Evolutionary conservation across 2,888 invertebrate species (phyloP).

Genomic region (Drosophila kambysellisi): DNA sequence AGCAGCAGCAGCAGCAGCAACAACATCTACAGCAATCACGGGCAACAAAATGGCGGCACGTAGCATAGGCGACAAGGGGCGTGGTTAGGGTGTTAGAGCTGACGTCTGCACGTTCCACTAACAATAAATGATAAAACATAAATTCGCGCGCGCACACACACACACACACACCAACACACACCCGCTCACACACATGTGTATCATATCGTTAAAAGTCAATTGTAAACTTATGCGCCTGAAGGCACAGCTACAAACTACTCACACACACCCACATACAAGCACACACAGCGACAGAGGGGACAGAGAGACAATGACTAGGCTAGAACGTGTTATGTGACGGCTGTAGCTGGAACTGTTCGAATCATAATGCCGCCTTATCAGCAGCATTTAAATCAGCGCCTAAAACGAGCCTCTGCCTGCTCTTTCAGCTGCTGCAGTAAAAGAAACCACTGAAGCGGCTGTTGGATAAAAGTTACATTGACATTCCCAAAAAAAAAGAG

Average conservation of each 20-base stretch:
- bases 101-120: slow-evolving; percentile 74
- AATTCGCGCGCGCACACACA: slow-evolving; percentile 61
- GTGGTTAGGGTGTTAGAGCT: slow-evolving; percentile 44
- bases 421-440: slow-evolving; percentile 60
- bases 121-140: slow-evolving; percentile 82
- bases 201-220: slow-evolving; percentile 79
- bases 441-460: slow-evolving; percentile 77
- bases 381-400: slow-evolving; percentile 78
- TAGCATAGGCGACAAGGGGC: slow-evolving; percentile 46
- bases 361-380: slow-evolving; percentile 79
- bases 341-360: slow-evolving; percentile 63
- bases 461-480: slow-evolving; percentile 76
- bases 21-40: slow-evolving; percentile 29
- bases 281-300: slow-evolving; percentile 10
- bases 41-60: slow-evolving; percentile 58
- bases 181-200: slow-evolving; percentile 32
- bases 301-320: slow-evolving; percentile 21
- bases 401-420: slow-evolving; percentile 33
- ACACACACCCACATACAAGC: slow-evolving; percentile 19
- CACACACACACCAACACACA: slow-evolving; percentile 23
- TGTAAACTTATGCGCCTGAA: slow-evolving; percentile 77
- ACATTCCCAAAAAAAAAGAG: slow-evolving; percentile 64
- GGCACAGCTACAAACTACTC: slow-evolving; percentile 64
- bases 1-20: slow-evolving; percentile 26
- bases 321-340: slow-evolving; percentile 59